These are phyloP conservation scores for Pectinophora gossypiella DNA, from an alignment of 1,140 invertebrate species.

Conservation along the genomic window DNA sequence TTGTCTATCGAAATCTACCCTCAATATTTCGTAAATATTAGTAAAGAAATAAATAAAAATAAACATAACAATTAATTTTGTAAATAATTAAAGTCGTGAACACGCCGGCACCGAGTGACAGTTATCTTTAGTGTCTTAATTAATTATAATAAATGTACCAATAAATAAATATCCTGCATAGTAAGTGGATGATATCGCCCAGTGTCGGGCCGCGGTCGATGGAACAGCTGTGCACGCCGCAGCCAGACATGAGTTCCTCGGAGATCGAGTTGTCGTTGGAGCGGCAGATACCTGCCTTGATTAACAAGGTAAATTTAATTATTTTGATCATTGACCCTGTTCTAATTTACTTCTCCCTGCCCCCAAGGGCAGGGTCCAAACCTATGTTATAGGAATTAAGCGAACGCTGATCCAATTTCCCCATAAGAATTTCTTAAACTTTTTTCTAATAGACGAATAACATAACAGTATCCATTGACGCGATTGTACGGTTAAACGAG, in stretches of 20 bases:
- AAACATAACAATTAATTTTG: constrained; percentile 8
- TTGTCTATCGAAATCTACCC: constrained; percentile 38
- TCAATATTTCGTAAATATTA: constrained; percentile 16
- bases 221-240: constrained; percentile 25
- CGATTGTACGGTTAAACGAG: too few species aligned
- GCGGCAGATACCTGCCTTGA: constrained; percentile 56
- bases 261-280: constrained; percentile 58
- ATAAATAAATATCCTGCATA: constrained; percentile 31
- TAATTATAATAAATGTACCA: constrained; percentile 39
- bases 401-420: too few species aligned
- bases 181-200: neutral
- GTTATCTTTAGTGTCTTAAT: constrained; percentile 34
- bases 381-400: too few species aligned
- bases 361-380: too few species aligned
- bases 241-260: constrained; percentile 39
- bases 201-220: constrained; percentile 20
- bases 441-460: too few species aligned
- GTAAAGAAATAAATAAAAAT: constrained; percentile 16
- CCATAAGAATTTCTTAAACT: too few species aligned
- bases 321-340: neutral
- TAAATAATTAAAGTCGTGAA: constrained; percentile 4
- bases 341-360: neutral
- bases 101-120: constrained; percentile 39
- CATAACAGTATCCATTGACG: too few species aligned
- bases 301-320: constrained; percentile 52